Conservation (phyloP, 2,113 vertebrate species). For the Sinocyclocheilus grahami region DNA sequence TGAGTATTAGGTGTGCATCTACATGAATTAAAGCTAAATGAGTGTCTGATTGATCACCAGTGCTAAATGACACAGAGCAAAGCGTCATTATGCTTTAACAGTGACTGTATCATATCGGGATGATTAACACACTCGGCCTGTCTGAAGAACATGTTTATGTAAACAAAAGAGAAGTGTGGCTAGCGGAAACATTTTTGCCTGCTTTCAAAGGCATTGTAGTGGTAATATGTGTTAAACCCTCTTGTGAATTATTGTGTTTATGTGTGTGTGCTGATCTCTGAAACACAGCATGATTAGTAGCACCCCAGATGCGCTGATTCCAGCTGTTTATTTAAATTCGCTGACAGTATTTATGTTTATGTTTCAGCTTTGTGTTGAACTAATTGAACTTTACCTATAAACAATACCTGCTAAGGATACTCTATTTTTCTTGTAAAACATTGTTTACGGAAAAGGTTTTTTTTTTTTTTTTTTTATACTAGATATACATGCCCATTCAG, state of each 20-base stretch:
- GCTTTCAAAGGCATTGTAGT: background rate
- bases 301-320: background rate
- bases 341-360: slow-evolving; percentile 21
- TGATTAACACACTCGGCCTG: slow-evolving; percentile 70
- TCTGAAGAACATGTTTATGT: slow-evolving; percentile 48
- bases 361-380: slow-evolving; percentile 1
- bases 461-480: too few species aligned
- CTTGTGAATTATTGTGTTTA: slow-evolving; percentile 20
- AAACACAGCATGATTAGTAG: slow-evolving; percentile 57
- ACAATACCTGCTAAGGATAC: background rate
- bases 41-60: slow-evolving; percentile 79
- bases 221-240: background rate
- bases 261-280: background rate
- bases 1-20: slow-evolving; percentile 86
- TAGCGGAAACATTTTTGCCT: background rate
- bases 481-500: too few species aligned
- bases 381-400: slow-evolving; percentile 15
- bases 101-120: slow-evolving; percentile 80
- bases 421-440: background rate
- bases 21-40: slow-evolving; percentile 86
- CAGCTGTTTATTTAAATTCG: slow-evolving; percentile 6
- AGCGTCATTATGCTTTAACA: slow-evolving; percentile 79
- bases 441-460: background rate
- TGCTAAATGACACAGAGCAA: slow-evolving; percentile 74
- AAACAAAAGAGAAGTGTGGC: slow-evolving; percentile 62